phyloP scores from a whole-genome alignment of 2,113 vertebrate species.

The Eulemur macaco region DNA sequence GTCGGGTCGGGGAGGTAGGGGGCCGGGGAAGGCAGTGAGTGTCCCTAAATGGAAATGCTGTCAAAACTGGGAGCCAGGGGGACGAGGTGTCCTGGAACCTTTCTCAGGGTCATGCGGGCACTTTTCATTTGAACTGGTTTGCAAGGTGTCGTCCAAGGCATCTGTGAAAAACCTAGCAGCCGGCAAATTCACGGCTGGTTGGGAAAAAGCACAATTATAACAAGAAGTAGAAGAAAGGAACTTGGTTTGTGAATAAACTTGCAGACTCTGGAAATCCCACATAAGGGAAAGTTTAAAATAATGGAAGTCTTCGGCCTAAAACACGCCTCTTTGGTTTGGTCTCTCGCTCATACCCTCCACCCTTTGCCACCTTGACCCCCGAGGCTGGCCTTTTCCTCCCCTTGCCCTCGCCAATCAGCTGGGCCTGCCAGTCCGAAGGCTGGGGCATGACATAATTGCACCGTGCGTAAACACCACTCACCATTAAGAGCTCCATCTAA shows the following conservation, averaged over 20 bases:
- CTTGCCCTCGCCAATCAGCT: constrained; percentile 64
- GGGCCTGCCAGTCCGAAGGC: constrained; percentile 77
- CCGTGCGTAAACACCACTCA: constrained; percentile 86
- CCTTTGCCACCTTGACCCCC: constrained; percentile 34
- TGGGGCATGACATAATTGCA: constrained; percentile 86
- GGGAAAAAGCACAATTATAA: background rate
- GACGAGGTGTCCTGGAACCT: background rate
- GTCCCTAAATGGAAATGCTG: background rate
- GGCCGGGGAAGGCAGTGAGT: accelerated
- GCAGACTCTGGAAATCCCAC: background rate
- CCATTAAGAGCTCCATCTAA: constrained; percentile 89
- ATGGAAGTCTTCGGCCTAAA: background rate
- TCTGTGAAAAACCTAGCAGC: background rate
- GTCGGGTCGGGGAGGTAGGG: accelerated
- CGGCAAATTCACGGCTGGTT: background rate
- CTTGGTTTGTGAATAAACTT: accelerated
- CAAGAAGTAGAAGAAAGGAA: background rate
- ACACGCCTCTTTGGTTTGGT: constrained; percentile 19
- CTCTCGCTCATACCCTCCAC: background rate
- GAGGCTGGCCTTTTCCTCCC: constrained; percentile 59
- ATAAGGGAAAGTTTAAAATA: background rate
- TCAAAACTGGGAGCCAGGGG: background rate
- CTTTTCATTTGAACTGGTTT: accelerated
- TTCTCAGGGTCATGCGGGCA: background rate
- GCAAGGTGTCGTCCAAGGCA: background rate